Percentiles rank a stretch among this genome's conserved stretches.
phyloP scores from a whole-genome alignment of 2,888 invertebrate genomes.

The Chrysolina oricalcia region DNA sequence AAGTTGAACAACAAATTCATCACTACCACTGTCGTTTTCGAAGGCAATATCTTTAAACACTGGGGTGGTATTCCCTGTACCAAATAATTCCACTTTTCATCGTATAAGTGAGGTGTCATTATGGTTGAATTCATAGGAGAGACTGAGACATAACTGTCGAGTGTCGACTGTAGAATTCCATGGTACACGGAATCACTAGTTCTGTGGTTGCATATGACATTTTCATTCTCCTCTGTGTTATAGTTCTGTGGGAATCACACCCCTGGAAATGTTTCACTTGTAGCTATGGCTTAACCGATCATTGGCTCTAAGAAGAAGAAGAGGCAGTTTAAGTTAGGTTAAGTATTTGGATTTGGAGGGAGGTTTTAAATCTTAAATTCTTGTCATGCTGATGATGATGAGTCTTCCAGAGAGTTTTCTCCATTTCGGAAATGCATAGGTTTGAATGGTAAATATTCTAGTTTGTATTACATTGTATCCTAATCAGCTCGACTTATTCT shows the following conservation, averaged over 20 bases:
- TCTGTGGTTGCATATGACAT: no score
- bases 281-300: background rate
- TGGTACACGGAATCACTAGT: no score
- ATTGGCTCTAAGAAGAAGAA: background rate
- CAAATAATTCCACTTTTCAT: no score
- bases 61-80: no score
- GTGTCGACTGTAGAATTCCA: no score
- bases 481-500: background rate
- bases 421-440: background rate
- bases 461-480: background rate
- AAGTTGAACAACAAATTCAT: background rate
- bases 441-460: conserved; percentile 3
- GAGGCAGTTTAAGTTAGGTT: background rate
- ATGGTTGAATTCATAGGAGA: no score
- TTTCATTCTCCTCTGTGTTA: no score
- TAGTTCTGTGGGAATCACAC: no score
- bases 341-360: background rate
- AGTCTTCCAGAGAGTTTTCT: background rate
- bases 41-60: background rate
- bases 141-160: no score
- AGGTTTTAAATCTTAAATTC: background rate
- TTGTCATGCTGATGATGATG: background rate
- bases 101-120: no score
- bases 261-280: background rate
- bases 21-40: background rate